Percentiles rank a stretch among this genome's conserved stretches.
phyloP scores from a whole-genome alignment of 2,888 invertebrate genomes.

The Andrena marginata region DNA sequence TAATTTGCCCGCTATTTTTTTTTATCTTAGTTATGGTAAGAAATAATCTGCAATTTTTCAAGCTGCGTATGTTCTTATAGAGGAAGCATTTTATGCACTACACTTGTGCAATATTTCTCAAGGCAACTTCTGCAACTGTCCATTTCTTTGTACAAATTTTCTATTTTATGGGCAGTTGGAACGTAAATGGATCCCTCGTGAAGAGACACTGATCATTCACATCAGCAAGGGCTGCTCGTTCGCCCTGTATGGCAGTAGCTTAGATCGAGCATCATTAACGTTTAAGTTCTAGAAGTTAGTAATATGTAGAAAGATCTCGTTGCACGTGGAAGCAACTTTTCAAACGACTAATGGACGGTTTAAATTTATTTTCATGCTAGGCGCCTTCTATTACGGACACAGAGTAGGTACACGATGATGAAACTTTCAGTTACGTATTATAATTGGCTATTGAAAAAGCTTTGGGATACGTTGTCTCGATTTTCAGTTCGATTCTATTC shows the following conservation, averaged over 20 bases:
- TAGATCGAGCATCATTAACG: conserved; percentile 59
- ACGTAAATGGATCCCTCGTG: background rate
- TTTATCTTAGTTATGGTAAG: too few species aligned
- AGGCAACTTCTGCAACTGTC: too few species aligned
- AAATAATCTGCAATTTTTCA: too few species aligned
- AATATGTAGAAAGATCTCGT: conserved; percentile 51
- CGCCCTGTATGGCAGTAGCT: conserved; percentile 37
- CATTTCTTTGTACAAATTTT: background rate
- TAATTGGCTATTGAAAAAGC: conserved; percentile 32
- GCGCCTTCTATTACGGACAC: conserved; percentile 84
- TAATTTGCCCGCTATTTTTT: too few species aligned
- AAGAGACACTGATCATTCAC: conserved; percentile 38
- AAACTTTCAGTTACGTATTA: conserved; percentile 55
- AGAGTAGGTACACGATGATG: conserved; percentile 82
- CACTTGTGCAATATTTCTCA: too few species aligned
- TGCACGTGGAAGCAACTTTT: conserved; percentile 59
- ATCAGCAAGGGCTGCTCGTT: conserved; percentile 51
- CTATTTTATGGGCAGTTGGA: background rate
- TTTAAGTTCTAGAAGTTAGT: conserved; percentile 59
- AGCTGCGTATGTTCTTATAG: too few species aligned
- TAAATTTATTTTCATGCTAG: conserved; percentile 84
- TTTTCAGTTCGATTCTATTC: conserved; percentile 43
- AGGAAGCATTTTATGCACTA: too few species aligned
- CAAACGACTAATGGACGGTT: conserved; percentile 78
- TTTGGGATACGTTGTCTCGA: background rate